phyloP scores from a whole-genome alignment of 2,888 invertebrate species.

The Trachelus iudaicus region DNA sequence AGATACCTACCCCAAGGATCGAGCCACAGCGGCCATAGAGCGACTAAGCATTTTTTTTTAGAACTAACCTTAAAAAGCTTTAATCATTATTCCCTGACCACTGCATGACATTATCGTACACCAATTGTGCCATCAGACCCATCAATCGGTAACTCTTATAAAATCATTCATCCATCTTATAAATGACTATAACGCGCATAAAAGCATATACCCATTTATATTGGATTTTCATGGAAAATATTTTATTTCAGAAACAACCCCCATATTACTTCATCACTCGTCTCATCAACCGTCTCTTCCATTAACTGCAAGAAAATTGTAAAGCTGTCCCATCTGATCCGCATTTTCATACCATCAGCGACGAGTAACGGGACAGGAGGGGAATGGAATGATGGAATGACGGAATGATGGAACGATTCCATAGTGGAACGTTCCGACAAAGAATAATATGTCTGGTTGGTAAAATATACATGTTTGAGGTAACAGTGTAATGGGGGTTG shows the following conservation, averaged over 20 bases:
- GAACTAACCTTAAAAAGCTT: background rate
- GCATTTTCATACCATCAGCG: background rate
- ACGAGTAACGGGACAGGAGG: background rate
- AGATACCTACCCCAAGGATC: slow-evolving; percentile 4
- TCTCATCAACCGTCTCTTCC: background rate
- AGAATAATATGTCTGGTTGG: background rate
- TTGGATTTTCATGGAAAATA: background rate
- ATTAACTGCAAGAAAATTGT: background rate
- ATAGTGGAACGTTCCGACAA: background rate
- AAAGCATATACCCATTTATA: background rate
- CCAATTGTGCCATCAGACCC: background rate
- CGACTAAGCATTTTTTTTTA: background rate
- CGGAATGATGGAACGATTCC: background rate
- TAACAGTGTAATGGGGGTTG: background rate
- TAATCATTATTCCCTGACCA: background rate
- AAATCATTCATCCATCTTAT: background rate
- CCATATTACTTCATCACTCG: background rate
- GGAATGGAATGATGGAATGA: background rate
- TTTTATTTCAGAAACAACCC: background rate
- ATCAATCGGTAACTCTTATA: background rate
- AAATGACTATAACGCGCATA: background rate
- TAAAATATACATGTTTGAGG: background rate
- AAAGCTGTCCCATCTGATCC: background rate
- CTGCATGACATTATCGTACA: background rate
- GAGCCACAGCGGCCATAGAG: background rate